Conservation (phyloP, 2,888 invertebrate species). For the Hydraecia micacea region DNA sequence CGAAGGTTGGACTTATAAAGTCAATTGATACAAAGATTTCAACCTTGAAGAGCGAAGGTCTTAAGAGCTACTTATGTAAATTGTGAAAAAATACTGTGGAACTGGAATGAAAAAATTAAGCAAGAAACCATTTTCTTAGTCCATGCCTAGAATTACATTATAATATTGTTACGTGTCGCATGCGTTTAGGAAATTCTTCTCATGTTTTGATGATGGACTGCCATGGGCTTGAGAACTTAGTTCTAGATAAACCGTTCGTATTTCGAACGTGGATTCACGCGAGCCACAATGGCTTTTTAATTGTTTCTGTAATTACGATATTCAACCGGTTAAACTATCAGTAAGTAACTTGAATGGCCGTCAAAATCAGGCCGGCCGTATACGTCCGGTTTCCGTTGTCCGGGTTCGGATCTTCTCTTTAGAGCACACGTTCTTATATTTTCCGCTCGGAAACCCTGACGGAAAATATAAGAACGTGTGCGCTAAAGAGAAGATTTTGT, state of each 20-base stretch:
- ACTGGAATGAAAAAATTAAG: constrained; percentile 44
- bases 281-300: too few relatives aligned
- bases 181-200: not conserved
- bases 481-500: too few relatives aligned
- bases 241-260: not conserved
- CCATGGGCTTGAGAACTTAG: not conserved
- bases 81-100: constrained; percentile 42
- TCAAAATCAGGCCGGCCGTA: not conserved
- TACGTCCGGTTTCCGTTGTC: too few relatives aligned
- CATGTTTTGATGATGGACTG: not conserved
- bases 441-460: too few relatives aligned
- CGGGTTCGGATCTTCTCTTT: too few relatives aligned
- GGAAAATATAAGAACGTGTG: too few relatives aligned
- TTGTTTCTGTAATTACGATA: too few relatives aligned
- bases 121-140: constrained; percentile 30
- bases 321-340: not conserved
- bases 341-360: not conserved
- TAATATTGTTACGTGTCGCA: constrained; percentile 15
- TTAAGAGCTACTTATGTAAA: constrained; percentile 53
- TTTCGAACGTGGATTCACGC: too few relatives aligned
- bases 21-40: constrained; percentile 42
- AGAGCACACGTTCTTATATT: too few relatives aligned
- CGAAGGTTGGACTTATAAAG: constrained; percentile 46
- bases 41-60: constrained; percentile 40
- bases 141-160: constrained; percentile 42